These are phyloP conservation scores for Podargus strigoides DNA, from an alignment of 2,797 vertebrate species.

Conservation along the genomic window DNA sequence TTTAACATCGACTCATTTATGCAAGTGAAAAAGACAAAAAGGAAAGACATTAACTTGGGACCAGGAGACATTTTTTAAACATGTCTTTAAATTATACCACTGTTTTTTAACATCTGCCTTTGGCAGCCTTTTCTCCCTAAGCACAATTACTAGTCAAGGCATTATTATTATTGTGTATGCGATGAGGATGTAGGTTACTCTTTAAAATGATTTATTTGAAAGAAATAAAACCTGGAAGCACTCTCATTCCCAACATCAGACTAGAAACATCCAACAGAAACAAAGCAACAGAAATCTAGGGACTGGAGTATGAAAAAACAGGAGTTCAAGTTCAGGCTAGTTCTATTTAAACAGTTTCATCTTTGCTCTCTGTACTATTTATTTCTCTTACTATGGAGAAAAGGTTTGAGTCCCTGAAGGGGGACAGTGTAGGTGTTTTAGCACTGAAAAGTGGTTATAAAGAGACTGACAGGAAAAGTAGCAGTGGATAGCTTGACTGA, in stretches of 20 bases:
- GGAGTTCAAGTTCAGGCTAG: neutral
- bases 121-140: neutral
- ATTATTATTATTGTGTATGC: neutral
- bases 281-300: neutral
- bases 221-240: conserved; percentile 33
- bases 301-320: neutral
- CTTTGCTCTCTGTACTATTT: neutral
- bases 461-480: neutral
- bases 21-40: neutral
- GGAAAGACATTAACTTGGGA: neutral
- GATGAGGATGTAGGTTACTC: neutral
- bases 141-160: neutral
- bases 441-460: neutral
- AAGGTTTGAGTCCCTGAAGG: neutral
- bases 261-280: conserved; percentile 12
- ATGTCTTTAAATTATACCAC: neutral
- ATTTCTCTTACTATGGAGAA: neutral
- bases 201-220: conserved; percentile 46
- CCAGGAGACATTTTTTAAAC: conserved; percentile 30
- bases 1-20: neutral
- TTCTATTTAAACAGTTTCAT: neutral
- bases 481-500: neutral
- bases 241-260: conserved; percentile 3
- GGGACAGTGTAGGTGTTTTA: neutral
- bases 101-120: conserved; percentile 30